These are phyloP conservation scores for Sipha maydis DNA, from an alignment of 2,888 invertebrate genomes.

Conservation along the genomic window DNA sequence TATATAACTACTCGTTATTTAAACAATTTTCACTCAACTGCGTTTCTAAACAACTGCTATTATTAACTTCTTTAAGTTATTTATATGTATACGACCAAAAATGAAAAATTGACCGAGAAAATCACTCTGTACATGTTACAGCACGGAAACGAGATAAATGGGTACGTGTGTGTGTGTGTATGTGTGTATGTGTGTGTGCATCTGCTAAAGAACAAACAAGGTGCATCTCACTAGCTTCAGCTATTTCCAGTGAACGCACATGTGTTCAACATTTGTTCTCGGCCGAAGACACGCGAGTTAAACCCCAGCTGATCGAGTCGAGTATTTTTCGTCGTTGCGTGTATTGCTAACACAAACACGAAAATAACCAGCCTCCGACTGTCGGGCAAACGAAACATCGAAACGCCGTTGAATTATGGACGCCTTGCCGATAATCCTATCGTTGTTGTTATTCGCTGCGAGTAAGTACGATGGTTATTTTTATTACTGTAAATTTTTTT, in stretches of 20 bases:
- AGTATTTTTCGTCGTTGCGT: not conserved
- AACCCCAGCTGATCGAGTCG: constrained; percentile 13
- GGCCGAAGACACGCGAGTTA: not conserved
- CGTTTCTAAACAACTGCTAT: no score
- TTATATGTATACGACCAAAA: no score
- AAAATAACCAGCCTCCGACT: not conserved
- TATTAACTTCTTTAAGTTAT: no score
- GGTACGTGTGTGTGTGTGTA: not conserved
- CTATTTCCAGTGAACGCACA: constrained; percentile 52
- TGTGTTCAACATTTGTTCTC: constrained; percentile 50
- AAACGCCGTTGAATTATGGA: constrained; percentile 5
- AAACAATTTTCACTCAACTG: no score
- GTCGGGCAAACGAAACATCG: not conserved
- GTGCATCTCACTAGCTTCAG: not conserved
- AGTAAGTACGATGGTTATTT: constrained; percentile 24
- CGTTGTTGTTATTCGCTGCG: constrained; percentile 29
- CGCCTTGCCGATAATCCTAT: constrained; percentile 27
- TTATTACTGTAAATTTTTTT: not conserved
- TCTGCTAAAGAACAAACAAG: not conserved
- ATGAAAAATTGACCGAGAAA: no score
- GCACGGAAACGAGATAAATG: constrained; percentile 11
- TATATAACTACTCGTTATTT: no score
- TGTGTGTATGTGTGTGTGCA: not conserved
- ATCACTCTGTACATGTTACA: not conserved
- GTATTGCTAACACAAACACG: not conserved